Evolutionary conservation across 2,113 vertebrate genomes (phyloP).

Genomic region (Triplophysa dalaica): DNA sequence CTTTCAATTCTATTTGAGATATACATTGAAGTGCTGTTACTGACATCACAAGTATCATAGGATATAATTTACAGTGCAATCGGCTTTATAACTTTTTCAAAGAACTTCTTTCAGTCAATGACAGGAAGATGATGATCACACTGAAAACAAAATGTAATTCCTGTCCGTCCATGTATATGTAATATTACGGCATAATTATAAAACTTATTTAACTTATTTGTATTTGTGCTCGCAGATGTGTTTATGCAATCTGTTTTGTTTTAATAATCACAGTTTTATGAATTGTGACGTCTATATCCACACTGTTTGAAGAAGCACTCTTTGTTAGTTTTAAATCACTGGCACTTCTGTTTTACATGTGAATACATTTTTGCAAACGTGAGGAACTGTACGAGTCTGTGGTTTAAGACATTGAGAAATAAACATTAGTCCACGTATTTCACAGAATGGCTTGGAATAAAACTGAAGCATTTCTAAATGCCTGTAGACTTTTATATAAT

Average conservation of each 20-base stretch:
- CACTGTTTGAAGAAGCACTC: neutral
- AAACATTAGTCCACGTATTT: constrained; percentile 57
- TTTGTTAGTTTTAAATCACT: constrained; percentile 7
- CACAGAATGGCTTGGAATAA: constrained; percentile 60
- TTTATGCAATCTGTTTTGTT: neutral
- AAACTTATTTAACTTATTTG: neutral
- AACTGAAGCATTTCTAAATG: constrained; percentile 67
- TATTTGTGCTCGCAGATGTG: constrained; percentile 1
- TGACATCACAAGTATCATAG: neutral
- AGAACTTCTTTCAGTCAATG: neutral
- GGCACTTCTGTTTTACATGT: constrained; percentile 50
- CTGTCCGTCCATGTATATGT: neutral
- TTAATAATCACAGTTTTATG: constrained; percentile 13
- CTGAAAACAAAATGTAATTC: neutral
- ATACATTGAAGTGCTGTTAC: neutral
- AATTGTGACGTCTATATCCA: constrained; percentile 14
- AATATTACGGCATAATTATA: neutral
- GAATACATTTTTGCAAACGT: constrained; percentile 34
- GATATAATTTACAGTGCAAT: neutral
- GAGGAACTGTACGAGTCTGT: constrained; percentile 15
- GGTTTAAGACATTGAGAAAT: constrained; percentile 9
- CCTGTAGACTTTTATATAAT: constrained; percentile 52
- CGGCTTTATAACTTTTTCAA: neutral
- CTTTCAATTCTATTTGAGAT: neutral
- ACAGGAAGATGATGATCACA: neutral